A percentile compares a stretch with the other conserved stretches of the same genome.
Conservation (phyloP, 2,797 vertebrate genomes). For the Mormyrus proboscirostris region DNA sequence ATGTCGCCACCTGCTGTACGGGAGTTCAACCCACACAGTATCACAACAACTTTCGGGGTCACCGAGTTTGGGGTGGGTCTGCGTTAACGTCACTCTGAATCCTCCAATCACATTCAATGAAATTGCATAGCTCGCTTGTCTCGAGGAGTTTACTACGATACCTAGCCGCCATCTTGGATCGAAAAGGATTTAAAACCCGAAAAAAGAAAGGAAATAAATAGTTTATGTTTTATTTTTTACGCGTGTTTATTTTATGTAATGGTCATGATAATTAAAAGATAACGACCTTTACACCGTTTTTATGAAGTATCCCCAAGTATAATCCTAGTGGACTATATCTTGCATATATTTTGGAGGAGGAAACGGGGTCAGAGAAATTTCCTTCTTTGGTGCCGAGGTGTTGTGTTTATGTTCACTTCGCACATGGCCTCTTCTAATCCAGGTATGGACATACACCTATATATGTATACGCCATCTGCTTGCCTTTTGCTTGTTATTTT, state of each 20-base stretch:
- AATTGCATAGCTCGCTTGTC: constrained; percentile 24
- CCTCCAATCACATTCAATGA: background rate
- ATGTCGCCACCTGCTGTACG: background rate
- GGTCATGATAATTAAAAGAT: background rate
- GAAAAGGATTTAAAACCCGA: constrained; percentile 50
- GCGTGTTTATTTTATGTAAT: background rate
- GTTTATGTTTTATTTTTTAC: background rate
- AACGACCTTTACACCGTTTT: constrained; percentile 29
- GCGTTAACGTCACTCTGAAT: background rate
- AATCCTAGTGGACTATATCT: constrained; percentile 19
- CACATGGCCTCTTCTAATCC: constrained; percentile 65
- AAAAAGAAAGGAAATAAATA: constrained; percentile 18
- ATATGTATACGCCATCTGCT: background rate
- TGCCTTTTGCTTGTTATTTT: background rate
- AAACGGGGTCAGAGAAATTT: constrained; percentile 40
- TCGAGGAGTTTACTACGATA: constrained; percentile 25
- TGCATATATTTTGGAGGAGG: constrained; percentile 43
- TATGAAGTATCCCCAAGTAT: constrained; percentile 20
- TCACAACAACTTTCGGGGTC: background rate
- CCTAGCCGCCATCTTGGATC: constrained; percentile 60
- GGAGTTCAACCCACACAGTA: background rate
- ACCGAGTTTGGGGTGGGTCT: background rate
- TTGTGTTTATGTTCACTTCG: constrained; percentile 55
- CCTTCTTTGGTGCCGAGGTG: constrained; percentile 20
- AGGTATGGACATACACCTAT: constrained; percentile 49